These are phyloP conservation scores for Neoascia interrupta DNA, from an alignment of 2,888 invertebrate genomes.

Conservation along the genomic window DNA sequence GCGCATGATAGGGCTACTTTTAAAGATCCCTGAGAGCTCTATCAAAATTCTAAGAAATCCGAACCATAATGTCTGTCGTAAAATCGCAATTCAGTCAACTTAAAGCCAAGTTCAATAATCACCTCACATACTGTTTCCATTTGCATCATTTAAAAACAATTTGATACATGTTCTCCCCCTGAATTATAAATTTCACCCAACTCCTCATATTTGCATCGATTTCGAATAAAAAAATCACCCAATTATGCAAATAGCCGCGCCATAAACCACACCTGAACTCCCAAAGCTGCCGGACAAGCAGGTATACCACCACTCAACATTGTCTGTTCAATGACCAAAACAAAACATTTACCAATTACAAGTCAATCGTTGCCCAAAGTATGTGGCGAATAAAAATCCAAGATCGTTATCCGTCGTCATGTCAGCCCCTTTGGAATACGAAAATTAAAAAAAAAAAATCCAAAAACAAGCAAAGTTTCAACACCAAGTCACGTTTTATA, in stretches of 20 bases:
- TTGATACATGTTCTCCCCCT: constrained; percentile 1
- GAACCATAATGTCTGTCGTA: too few relatives aligned
- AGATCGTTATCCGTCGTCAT: constrained; percentile 14
- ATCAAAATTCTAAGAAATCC: too few relatives aligned
- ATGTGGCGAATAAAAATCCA: constrained; percentile 16
- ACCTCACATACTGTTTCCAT: constrained; percentile 14
- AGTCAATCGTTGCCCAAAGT: constrained; percentile 36
- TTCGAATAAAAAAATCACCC: constrained; percentile 39
- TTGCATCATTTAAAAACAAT: neutral
- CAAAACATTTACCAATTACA: constrained; percentile 26
- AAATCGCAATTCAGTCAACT: too few relatives aligned
- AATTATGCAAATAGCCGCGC: constrained; percentile 50
- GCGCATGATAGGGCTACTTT: too few relatives aligned
- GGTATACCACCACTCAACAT: neutral
- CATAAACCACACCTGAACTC: constrained; percentile 45
- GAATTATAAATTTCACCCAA: constrained; percentile 12
- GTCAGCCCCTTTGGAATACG: constrained; percentile 13
- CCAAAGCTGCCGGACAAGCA: constrained; percentile 11
- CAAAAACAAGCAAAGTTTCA: constrained; percentile 7
- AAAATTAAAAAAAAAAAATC: constrained; percentile 1
- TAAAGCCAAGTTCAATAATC: too few relatives aligned
- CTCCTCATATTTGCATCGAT: constrained; percentile 29
- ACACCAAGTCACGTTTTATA: constrained; percentile 47
- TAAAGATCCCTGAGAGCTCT: too few relatives aligned
- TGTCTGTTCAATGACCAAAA: constrained; percentile 11